Base-by-base conservation (phyloP, 2,888 invertebrate genomes). In the Merodon equestris region DNA sequence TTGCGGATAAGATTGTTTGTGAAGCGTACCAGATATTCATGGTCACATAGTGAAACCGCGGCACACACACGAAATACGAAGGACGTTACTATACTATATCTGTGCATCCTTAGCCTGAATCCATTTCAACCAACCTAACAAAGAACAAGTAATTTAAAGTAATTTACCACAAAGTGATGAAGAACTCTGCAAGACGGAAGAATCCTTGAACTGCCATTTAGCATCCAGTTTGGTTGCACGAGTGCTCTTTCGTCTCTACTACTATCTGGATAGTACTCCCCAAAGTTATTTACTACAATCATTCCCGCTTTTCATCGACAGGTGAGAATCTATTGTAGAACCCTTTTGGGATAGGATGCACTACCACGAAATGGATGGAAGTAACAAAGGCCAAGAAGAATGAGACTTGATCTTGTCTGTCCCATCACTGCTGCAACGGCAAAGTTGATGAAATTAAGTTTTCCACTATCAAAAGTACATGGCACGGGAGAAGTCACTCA, bases 161-260 rank as follows among this genome's bases (percentile, higher is more conserved):
- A 79, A 79, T 79, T 79, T 79, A 79, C 79, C 74, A 74, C 74
- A 73, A 64, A 79, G 79, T 74, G 79, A 74, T 74, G 73, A 67
- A 67, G 71, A 72, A 50, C 66, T 38, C 38, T 27, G 19, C 42
- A 51, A 47, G 54, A 68, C 50, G 47, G 58, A 58, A 54, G 58
- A 60, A 58, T 63, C 68, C 77, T 68, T 64, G 63, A 79, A 73
- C 58, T 63, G 53, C 53, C 79, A 74, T 63, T 79, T 79, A 79
- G 54, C 79, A 64, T 19, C 27, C 63, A 48, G 19, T 48, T 60
- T 54, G 57, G 34, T 54, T 58, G 42, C 58, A 68, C 50, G 53
- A 51, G 51, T 34, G 5, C 36, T n/a, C 19, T 42, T n/a, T 14
- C 38, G 45, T 64, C 40, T 5, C 42, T 36, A n/a, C n/a, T n/a